Evolutionary conservation across 2,888 invertebrate genomes (phyloP).

Genomic region (Parnassius mnemosyne): DNA sequence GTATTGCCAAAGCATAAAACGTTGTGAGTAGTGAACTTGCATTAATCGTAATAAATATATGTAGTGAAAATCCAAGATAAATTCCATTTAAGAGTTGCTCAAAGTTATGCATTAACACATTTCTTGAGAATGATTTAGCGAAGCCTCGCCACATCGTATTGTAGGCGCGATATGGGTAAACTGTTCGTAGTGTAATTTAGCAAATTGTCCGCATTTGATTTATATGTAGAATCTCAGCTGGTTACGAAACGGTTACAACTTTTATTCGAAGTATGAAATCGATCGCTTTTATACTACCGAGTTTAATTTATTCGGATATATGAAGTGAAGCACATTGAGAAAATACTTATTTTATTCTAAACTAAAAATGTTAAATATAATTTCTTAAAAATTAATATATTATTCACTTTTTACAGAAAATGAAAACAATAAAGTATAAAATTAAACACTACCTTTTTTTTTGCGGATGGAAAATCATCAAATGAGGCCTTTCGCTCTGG

Average conservation of each 20-base stretch:
- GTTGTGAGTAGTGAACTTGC: not conserved
- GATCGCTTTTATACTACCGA: not conserved
- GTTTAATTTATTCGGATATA: no score
- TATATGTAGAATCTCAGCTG: conserved; percentile 19
- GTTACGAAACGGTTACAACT: conserved; percentile 13
- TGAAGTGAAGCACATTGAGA: no score
- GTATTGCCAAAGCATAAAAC: no score
- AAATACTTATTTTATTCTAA: no score
- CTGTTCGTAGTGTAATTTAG: conserved; percentile 26
- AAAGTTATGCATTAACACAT: conserved; percentile 24
- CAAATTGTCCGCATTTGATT: conserved; percentile 26
- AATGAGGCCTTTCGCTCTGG: no score
- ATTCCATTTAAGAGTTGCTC: conserved; percentile 25
- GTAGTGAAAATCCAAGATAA: conserved; percentile 11
- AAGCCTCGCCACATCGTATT: conserved; percentile 23
- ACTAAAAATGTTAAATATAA: no score
- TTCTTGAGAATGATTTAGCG: conserved; percentile 27
- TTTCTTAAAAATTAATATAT: no score
- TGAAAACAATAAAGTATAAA: no score
- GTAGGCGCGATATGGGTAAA: conserved; percentile 27
- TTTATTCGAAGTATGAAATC: conserved; percentile 19
- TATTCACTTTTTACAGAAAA: no score
- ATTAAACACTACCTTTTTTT: no score
- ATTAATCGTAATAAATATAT: conserved; percentile 10
- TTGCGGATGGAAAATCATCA: no score